Percentiles rank a stretch among this genome's conserved stretches.
Conservation (phyloP, 64 coral and sea anemone species). For the Acropora yongei region DNA sequence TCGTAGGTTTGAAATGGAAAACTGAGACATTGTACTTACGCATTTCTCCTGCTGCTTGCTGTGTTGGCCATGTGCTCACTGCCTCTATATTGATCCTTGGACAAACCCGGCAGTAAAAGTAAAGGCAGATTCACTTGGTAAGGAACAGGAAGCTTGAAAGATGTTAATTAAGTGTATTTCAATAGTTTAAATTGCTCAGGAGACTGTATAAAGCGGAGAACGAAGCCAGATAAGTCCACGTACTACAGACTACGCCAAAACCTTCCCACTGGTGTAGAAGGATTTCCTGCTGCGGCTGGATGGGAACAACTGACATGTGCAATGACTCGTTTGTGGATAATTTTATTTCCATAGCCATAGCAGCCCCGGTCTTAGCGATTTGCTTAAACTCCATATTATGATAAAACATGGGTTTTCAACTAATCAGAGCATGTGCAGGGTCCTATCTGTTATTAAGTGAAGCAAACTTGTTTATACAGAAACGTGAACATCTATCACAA, state of each 20-base stretch:
- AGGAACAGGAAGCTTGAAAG: slow-evolving; percentile 23
- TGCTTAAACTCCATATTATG: no score
- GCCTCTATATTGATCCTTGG: neutral
- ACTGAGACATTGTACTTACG: neutral
- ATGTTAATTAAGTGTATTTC: slow-evolving; percentile 27
- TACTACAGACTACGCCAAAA: slow-evolving; percentile 9
- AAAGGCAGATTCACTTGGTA: slow-evolving; percentile 35
- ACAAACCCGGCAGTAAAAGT: slow-evolving; percentile 18
- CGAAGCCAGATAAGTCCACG: slow-evolving; percentile 24
- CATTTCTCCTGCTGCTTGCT: slow-evolving; percentile 18
- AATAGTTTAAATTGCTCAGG: slow-evolving; percentile 36
- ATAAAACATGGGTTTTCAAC: no score
- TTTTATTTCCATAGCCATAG: no score
- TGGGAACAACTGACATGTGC: neutral
- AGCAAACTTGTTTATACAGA: no score
- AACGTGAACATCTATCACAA: no score
- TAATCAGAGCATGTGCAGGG: no score
- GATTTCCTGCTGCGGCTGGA: neutral
- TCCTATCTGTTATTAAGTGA: no score
- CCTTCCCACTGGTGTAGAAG: neutral
- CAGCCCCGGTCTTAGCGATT: no score
- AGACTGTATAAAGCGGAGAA: slow-evolving; percentile 28
- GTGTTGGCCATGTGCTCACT: neutral
- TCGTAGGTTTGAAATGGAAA: neutral
- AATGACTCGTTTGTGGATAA: no score